Base-by-base conservation (phyloP, 2,113 vertebrate species). In the Sturnira hondurensis region DNA sequence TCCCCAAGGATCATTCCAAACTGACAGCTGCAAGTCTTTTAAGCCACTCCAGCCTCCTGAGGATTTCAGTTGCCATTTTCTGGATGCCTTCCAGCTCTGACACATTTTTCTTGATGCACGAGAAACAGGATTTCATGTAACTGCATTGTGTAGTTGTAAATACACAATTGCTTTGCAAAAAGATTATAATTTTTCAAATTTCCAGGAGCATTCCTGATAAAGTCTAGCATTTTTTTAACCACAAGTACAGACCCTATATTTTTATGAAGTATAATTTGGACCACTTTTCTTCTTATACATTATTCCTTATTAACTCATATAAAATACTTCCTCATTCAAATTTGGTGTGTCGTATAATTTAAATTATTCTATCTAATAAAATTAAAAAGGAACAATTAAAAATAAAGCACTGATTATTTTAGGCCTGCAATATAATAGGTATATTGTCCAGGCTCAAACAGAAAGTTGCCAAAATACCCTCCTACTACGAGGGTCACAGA, bases 101-200 rank as follows among this genome's bases (percentile, higher is more conserved):
- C 70, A 86, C 19, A 63, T 80, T 86, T 83, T 80, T 80, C 83
- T 65, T 67, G 16, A 93, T 77, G 28, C 9, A 71, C 14, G 95
- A 88, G 19, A 43, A 10, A 3, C 20, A 89, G 33, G 41, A 94
- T 17, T 77, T 94, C 50, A 86, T 50, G 70, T 15, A 86, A 38
- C 68, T 90, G 6, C 19, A 41, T 67, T 28, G 86, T 45, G 19
- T 19, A 89, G 1, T 16, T 85, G 14, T 52, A 93, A 85, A 76
- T 63, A 91, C 73, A 63, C 17, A 38, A 77, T 1, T 80, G 54
- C 74, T 93, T 73, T 93, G 15, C 26, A 81, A 13, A 47, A 91
- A 88, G 71, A 84, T 17, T 31, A 19, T 73, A 94, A 70, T 41
- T 84, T 80, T 91, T 96, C 43, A 56, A 93, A 92, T 92, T 47